A percentile compares a stretch with the other conserved stretches of the same genome.
phyloP scores from a whole-genome alignment of 2,888 invertebrate genomes.

The Trileptium ribeirensis region DNA sequence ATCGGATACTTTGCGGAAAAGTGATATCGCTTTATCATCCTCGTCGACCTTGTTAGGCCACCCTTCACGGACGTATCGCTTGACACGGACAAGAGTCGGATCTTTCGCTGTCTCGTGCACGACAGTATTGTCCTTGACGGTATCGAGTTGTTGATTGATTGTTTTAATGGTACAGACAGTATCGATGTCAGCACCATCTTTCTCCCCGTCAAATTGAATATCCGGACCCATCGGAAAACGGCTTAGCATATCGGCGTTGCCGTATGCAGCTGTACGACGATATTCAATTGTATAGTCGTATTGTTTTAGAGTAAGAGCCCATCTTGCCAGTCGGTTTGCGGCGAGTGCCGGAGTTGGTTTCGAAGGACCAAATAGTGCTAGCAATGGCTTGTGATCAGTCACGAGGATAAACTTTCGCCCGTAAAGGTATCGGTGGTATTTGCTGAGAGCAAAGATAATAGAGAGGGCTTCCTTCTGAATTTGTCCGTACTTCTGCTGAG shows the following conservation, averaged over 20 bases:
- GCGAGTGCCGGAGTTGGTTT: constrained; percentile 24
- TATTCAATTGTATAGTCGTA: constrained; percentile 5
- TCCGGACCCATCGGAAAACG: constrained; percentile 22
- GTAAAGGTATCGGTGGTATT: constrained; percentile 38
- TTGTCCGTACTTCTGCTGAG: constrained; percentile 37
- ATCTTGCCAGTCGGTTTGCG: constrained; percentile 26
- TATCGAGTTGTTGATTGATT: background rate
- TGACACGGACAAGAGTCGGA: background rate
- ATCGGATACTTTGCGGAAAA: background rate
- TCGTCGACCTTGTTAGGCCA: background rate
- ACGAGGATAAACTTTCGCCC: constrained; percentile 31
- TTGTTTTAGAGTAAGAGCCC: constrained; percentile 25
- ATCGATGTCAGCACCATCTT: constrained; percentile 19
- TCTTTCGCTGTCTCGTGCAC: background rate
- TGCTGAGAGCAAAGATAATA: constrained; percentile 36
- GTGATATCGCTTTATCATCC: background rate
- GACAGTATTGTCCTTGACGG: background rate
- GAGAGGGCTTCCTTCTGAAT: constrained; percentile 39
- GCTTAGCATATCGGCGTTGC: constrained; percentile 34
- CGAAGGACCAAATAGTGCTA: constrained; percentile 29
- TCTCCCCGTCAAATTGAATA: constrained; percentile 23
- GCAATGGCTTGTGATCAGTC: constrained; percentile 35
- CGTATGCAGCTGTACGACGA: constrained; percentile 20
- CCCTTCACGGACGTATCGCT: background rate
- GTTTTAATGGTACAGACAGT: background rate